Evolutionary conservation across 2,113 vertebrate genomes (phyloP), one percentile per base, ranked within the genome.

Genomic region (Xiphophorus couchianus): DNA sequence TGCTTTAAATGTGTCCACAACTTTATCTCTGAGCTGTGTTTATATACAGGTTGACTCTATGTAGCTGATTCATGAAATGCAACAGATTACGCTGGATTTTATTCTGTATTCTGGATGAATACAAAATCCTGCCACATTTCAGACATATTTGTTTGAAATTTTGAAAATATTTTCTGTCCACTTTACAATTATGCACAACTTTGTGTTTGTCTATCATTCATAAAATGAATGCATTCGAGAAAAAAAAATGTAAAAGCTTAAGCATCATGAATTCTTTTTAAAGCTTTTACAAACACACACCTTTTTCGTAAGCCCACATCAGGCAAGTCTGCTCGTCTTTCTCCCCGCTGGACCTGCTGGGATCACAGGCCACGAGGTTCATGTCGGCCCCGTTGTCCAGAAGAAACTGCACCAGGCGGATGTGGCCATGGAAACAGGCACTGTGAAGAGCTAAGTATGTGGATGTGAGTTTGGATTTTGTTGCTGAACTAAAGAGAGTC

Each of bases 221-320:
- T 54, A 8, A 54, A 8, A 54, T 54, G 7, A 35, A 35, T 35
- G 33, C 33, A 9, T 35, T 35, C 33, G 12, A 37, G 10, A 11
- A 37, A 37, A 37, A 37, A 37, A 37, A 37, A 3, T 54, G 5
- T 19, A 42, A 15, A 42, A 42, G 39, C 1, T 42, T 4, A 15
- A 19, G 15, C 48, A 25, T 8, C 6, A 25, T 54, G 5, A 54
- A 54, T 54, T 7, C 19, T 3, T 58, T n/a, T 22, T 25, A 58
- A 58, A 25, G 51, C 10, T n/a, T n/a, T 58, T 19, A 15, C 15
- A 1, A 25, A 54, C 93, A 27, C 93, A 27, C 14, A 97, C 97
- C 97, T 97, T 97, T 98, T 82, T 98, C 97, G 75, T 99, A 99
- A 44, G 98, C 97, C 98, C 97, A 99, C 98, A 99, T 99, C 82